Evolutionary conservation across 53 echinoderm and acorn worm genomes (phyloP).

Genomic region (Apostichopus leukothele): DNA sequence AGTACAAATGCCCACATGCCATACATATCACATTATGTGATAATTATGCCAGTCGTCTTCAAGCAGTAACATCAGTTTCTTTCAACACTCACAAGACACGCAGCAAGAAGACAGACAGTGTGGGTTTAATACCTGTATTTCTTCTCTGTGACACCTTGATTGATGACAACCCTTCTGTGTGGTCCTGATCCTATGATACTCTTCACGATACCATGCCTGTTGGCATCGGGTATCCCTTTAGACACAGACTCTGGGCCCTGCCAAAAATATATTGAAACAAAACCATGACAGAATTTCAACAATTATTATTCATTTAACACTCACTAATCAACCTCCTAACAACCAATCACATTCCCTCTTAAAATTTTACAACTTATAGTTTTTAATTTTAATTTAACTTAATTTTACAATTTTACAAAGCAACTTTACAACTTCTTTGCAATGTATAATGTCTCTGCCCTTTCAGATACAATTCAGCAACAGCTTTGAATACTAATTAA

Average conservation of each 20-base stretch:
- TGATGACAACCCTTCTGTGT: constrained; percentile 85
- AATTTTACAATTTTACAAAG: neutral
- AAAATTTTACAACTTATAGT: neutral
- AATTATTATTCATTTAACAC: too few species aligned
- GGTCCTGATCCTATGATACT: constrained; percentile 75
- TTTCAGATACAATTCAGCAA: too few species aligned
- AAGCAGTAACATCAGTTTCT: too few species aligned
- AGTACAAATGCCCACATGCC: too few species aligned
- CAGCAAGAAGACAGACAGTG: too few species aligned
- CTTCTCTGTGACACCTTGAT: constrained; percentile 68
- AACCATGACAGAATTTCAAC: too few species aligned
- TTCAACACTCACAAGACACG: too few species aligned
- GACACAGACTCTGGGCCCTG: constrained; percentile 69
- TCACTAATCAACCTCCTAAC: neutral
- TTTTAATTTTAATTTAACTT: neutral
- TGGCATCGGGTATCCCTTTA: constrained; percentile 58
- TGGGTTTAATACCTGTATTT: constrained; percentile 61
- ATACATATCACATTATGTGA: too few species aligned
- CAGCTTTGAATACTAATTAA: too few species aligned
- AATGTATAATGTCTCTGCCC: too few species aligned
- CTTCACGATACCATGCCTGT: constrained; percentile 76
- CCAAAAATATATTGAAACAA: neutral
- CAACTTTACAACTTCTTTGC: too few species aligned
- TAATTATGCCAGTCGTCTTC: too few species aligned
- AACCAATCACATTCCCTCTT: neutral